Evolutionary conservation across 2,888 invertebrate species (phyloP), one percentile per base, ranked within the genome.

Genomic region (Sminthurinus aureus): DNA sequence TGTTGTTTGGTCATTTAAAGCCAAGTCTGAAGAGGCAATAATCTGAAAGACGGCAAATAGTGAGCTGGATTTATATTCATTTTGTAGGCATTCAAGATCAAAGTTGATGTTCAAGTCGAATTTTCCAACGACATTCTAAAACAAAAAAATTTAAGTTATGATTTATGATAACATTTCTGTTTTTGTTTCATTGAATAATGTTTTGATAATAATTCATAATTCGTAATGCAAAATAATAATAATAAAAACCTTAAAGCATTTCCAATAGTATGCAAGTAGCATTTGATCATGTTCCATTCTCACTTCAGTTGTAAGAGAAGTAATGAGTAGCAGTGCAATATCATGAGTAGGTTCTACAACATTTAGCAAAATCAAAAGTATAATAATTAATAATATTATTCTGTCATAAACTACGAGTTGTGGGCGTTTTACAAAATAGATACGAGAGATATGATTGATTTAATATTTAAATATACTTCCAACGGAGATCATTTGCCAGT

Each of bases 401-500:
- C n/a, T n/a, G 6, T 38, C 38, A 38, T 38, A 38, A 1, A 38
- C 38, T 4, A 38, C 6, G 6, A 38, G 38, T 38, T 38, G 1
- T 38, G 6, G 38, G 6, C 6, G 38, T 4, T 38, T 38, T 38
- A 38, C 1, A 38, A 38, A 38, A 6, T 38, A 38, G 38, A 38
- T 38, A 38, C n/a, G n/a, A n/a, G n/a, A n/a, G n/a, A n/a, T n/a
- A n/a, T n/a, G n/a, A n/a, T n/a, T n/a, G n/a, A n/a, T n/a, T n/a
- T n/a, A n/a, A n/a, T n/a, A n/a, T n/a, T n/a, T n/a, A 38, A 38
- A 38, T 38, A 38, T 38, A 38, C 84, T 85, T 64, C 89, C 88
- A 71, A 84, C 82, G 69, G 86, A 86, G 8, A 89, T 86, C 87
- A 89, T 86, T 84, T 89, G 89, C 88, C 89, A 89, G 84, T 89